phyloP scores from a whole-genome alignment of 2,888 invertebrate species.

The Cerceris ruficornis region DNA sequence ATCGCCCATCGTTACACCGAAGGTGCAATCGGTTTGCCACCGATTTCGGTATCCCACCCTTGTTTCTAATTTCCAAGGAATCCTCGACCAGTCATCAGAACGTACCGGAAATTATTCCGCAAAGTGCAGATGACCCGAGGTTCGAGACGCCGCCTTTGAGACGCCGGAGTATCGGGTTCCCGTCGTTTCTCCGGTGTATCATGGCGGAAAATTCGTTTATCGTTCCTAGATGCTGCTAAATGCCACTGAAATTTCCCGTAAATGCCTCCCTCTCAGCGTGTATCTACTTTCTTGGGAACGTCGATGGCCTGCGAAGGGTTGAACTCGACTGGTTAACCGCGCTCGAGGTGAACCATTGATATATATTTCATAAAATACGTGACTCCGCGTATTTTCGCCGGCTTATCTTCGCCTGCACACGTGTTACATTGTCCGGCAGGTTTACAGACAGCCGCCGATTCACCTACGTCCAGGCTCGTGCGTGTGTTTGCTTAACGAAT shows the following conservation, averaged over 20 bases:
- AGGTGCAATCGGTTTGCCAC: background rate
- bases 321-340: background rate
- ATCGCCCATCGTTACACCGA: slow-evolving; percentile 28
- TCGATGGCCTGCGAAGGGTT: background rate
- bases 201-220: slow-evolving; percentile 57
- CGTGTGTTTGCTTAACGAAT: no score
- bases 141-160: background rate
- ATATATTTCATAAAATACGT: slow-evolving; percentile 77
- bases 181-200: slow-evolving; percentile 39
- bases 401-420: slow-evolving; percentile 76
- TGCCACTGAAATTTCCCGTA: slow-evolving; percentile 43
- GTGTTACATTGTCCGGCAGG: slow-evolving; percentile 56
- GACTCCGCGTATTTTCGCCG: slow-evolving; percentile 75
- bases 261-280: background rate
- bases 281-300: background rate
- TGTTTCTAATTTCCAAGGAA: background rate
- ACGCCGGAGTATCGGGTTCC: slow-evolving; percentile 14
- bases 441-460: slow-evolving; percentile 1
- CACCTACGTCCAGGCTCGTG: background rate
- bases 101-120: slow-evolving; percentile 16
- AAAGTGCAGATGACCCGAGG: slow-evolving; percentile 11
- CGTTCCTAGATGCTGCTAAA: slow-evolving; percentile 45
- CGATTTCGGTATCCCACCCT: slow-evolving; percentile 8
- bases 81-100: background rate
- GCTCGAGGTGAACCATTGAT: slow-evolving; percentile 22